These are phyloP conservation scores for Temnothorax nylanderi DNA, from an alignment of 1,140 invertebrate species.

Conservation along the genomic window DNA sequence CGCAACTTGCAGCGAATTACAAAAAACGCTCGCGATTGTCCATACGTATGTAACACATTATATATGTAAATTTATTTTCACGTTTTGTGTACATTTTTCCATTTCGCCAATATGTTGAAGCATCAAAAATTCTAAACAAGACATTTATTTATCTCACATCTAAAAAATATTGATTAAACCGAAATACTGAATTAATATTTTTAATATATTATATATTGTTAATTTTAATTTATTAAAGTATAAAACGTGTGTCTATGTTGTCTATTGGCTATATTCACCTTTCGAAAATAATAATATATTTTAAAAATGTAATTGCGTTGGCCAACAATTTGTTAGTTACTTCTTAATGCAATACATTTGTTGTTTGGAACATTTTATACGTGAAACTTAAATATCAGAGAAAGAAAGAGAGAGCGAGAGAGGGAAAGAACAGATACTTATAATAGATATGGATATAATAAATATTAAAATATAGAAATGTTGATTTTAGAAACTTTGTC, in stretches of 20 bases:
- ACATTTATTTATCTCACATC: neutral
- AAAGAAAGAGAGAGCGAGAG: neutral
- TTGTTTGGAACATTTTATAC: neutral
- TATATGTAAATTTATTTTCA: neutral
- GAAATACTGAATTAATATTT: neutral
- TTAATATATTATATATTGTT: neutral
- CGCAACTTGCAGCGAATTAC: slow-evolving; percentile 91
- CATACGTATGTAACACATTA: slow-evolving; percentile 69
- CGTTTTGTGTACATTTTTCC: neutral
- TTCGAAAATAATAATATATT: neutral
- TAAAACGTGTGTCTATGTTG: neutral
- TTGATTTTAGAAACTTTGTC: neutral
- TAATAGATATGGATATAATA: neutral
- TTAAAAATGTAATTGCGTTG: neutral
- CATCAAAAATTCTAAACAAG: neutral
- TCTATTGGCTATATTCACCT: neutral
- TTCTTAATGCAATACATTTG: neutral
- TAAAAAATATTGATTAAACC: neutral
- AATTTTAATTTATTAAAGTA: neutral
- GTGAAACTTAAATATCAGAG: neutral
- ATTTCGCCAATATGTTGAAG: neutral
- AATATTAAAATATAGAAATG: neutral
- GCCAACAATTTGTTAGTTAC: neutral
- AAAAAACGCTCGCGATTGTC: slow-evolving; percentile 89
- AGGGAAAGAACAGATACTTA: neutral